These are phyloP conservation scores for Willowsia nigromaculata DNA, from an alignment of 2,888 invertebrate species.

Conservation along the genomic window DNA sequence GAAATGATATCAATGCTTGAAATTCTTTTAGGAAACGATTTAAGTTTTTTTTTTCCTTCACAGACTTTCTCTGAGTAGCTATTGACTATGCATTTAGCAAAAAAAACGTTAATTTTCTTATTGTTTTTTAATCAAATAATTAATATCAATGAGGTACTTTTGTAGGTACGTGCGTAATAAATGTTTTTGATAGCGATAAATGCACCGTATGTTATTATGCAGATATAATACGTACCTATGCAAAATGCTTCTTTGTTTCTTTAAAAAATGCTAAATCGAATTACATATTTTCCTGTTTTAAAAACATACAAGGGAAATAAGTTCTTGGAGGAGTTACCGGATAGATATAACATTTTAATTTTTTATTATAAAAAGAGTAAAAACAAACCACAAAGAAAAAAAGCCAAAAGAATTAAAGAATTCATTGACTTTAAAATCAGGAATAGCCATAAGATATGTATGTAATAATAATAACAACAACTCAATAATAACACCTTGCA, in stretches of 20 bases:
- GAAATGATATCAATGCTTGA: neutral
- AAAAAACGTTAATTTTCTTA: neutral
- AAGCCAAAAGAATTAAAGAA: no score
- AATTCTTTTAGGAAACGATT: neutral
- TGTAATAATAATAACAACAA: neutral
- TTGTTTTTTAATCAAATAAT: constrained; percentile 12
- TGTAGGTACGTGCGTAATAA: neutral
- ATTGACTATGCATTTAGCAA: neutral
- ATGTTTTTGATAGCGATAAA: neutral
- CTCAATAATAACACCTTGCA: constrained; percentile 20
- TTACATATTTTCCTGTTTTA: neutral
- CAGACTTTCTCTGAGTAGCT: constrained; percentile 3
- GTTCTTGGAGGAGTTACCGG: constrained; percentile 19
- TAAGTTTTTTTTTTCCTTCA: neutral
- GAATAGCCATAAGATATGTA: neutral
- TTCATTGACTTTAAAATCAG: constrained; percentile 35
- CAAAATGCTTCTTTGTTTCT: neutral
- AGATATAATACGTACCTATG: neutral
- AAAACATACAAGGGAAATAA: neutral
- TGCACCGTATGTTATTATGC: neutral
- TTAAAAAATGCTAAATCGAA: neutral
- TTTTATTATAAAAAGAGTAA: neutral
- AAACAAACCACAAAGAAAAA: no score
- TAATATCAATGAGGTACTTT: neutral
- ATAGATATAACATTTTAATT: neutral